A percentile compares a stretch with the other conserved stretches of the same genome.
phyloP scores from a whole-genome alignment of 2,113 vertebrate species.

The Gnathonemus longibarbis region DNA sequence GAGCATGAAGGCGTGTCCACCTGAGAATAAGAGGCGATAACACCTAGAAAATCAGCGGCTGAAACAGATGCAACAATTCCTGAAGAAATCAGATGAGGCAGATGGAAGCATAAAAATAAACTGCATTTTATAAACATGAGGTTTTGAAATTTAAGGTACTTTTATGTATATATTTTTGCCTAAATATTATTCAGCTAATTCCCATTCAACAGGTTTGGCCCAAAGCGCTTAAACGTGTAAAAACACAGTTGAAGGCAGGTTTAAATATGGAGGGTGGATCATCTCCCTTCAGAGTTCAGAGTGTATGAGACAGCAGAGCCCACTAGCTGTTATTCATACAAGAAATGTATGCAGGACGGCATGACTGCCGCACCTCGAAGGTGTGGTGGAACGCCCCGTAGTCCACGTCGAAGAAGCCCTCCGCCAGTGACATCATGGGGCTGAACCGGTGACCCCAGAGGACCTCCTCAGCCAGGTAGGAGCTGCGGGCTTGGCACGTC shows the following conservation, averaged over 20 bases:
- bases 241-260: background rate
- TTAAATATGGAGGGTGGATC: background rate
- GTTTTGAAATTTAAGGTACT: background rate
- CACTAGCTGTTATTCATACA: background rate
- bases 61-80: background rate
- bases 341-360: background rate
- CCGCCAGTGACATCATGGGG: conserved; percentile 80
- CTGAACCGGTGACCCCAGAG: conserved; percentile 89
- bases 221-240: background rate
- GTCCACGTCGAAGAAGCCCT: conserved; percentile 88
- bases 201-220: background rate
- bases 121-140: background rate
- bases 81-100: background rate
- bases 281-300: background rate
- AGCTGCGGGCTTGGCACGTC: conserved; percentile 90
- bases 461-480: conserved; percentile 82
- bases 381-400: conserved; percentile 89
- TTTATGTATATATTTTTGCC: background rate
- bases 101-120: background rate
- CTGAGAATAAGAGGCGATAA: conserved; percentile 60
- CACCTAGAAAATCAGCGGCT: background rate
- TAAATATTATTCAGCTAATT: background rate
- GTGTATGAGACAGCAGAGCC: background rate
- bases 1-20: conserved; percentile 84
- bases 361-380: conserved; percentile 59